These are phyloP conservation scores for Nemotelus pantherinus DNA, from an alignment of 2,888 invertebrate species.

Conservation along the genomic window DNA sequence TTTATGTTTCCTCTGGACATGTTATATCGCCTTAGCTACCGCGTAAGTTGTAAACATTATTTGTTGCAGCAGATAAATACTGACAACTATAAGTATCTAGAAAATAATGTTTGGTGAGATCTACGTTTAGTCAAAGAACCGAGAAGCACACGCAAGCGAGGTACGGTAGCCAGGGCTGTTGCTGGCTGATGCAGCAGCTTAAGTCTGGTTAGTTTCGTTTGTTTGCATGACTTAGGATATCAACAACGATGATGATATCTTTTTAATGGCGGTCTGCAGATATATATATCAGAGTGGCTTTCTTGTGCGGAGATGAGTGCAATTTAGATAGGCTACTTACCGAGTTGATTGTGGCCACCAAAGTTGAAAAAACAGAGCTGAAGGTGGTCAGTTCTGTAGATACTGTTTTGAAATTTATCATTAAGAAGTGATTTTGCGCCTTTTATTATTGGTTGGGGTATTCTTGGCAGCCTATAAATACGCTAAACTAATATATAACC, in stretches of 20 bases:
- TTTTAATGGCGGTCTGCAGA: not conserved
- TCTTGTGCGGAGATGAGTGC: not conserved
- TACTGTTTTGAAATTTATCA: not conserved
- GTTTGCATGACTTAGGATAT: not conserved
- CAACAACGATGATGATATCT: not conserved
- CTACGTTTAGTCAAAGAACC: too few relatives aligned
- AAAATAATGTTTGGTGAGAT: too few relatives aligned
- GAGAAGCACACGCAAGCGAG: too few relatives aligned
- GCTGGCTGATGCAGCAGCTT: not conserved
- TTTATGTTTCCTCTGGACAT: constrained; percentile 22
- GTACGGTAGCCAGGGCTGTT: not conserved
- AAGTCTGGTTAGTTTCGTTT: not conserved
- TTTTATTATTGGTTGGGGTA: too few relatives aligned
- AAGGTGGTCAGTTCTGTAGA: not conserved
- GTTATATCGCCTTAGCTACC: constrained; percentile 4
- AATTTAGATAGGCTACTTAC: not conserved
- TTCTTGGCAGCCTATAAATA: too few relatives aligned
- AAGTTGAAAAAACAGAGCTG: not conserved
- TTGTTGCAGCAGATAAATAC: not conserved
- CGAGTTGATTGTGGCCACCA: not conserved
- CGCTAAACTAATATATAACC: too few relatives aligned
- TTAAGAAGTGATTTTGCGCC: not conserved
- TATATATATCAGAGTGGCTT: not conserved
- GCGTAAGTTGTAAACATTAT: constrained; percentile 15
- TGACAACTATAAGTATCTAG: not conserved